Base-by-base conservation (phyloP, 2,113 vertebrate genomes). In the Pomatostomus ruficeps region DNA sequence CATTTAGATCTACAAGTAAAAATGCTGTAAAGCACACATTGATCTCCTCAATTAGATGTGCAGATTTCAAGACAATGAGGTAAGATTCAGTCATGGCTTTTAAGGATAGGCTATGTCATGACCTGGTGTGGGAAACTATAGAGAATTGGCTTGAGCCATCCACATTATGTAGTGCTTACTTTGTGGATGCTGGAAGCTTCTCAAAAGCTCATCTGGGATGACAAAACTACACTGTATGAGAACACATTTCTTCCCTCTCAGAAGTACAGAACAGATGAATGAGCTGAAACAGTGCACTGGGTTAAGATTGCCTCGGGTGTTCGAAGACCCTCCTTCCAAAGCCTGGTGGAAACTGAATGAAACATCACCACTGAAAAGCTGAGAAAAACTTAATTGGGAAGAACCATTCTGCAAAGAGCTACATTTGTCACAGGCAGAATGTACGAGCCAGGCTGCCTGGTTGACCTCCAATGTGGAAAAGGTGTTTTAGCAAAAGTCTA, bases 221-320 rank as follows among this genome's bases (percentile, higher is more conserved):
- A 18, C 5, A 88, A 85, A 74, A n/a, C 36, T 46, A 20, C 16
- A 38, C 17, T 16, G 0, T 23, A 49, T 23, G 43, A 66, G 42
- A 89, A 63, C 1, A 4, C 4, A 16, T 54, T 84, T 96, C 90
- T 94, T 89, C 90, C 96, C 73, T 71, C 79, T 65, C 73, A 72
- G 59, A 73, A 98, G 93, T 85, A 74, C 65, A 95, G 83, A 91
- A 71, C 59, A 84, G 82, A 96, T 94, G 91, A 90, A 95, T 91
- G 90, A 96, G 94, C 93, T 94, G 92, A 93, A 77, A 14, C 19
- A 57, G 49, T 43, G 52, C 74, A 86, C 58, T 75, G 48, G 85
- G 80, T 95, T 80, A 71, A 15, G 38, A 76, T 36, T 94, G 46
- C 58, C 90, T 95, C 2, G 0, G 82, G 31, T 65, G 11, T 61